A percentile compares a stretch with the other conserved stretches of the same genome.
phyloP scores from a whole-genome alignment of 2,888 invertebrate genomes.

The Brassicogethes aeneus region DNA sequence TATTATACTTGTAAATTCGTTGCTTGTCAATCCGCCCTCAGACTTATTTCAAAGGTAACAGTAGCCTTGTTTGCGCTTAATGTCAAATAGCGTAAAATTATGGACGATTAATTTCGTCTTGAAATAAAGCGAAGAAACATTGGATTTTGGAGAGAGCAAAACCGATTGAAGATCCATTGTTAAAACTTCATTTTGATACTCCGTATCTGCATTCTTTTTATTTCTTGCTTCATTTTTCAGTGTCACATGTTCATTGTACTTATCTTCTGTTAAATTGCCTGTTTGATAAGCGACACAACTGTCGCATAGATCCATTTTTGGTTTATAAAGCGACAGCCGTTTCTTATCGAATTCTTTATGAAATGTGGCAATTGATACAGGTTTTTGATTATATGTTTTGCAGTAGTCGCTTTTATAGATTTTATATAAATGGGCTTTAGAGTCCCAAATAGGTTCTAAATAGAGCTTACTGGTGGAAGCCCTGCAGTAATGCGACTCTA shows the following conservation, averaged over 20 bases:
- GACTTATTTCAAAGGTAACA: constrained; percentile 9
- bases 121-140: constrained; percentile 5
- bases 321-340: constrained; percentile 6
- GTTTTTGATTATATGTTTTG: constrained; percentile 7
- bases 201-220: constrained; percentile 8
- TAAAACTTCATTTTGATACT: constrained; percentile 5
- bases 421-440: constrained; percentile 7
- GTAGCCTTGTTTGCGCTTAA: constrained; percentile 9
- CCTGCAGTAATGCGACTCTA: constrained; percentile 9
- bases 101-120: constrained; percentile 7
- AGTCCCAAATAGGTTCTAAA: constrained; percentile 9
- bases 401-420: constrained; percentile 7
- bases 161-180: constrained; percentile 8
- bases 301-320: constrained; percentile 8
- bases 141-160: constrained; percentile 6
- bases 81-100: constrained; percentile 10
- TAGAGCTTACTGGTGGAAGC: constrained; percentile 6
- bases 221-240: constrained; percentile 8
- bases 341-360: constrained; percentile 6
- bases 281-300: neutral
- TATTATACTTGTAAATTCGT: constrained; percentile 8
- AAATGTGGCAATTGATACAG: constrained; percentile 8
- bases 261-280: neutral
- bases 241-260: constrained; percentile 6
- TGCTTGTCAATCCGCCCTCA: constrained; percentile 3